These are phyloP conservation scores for Mechanitis mazaeus DNA, from an alignment of 2,888 invertebrate genomes.

Conservation along the genomic window DNA sequence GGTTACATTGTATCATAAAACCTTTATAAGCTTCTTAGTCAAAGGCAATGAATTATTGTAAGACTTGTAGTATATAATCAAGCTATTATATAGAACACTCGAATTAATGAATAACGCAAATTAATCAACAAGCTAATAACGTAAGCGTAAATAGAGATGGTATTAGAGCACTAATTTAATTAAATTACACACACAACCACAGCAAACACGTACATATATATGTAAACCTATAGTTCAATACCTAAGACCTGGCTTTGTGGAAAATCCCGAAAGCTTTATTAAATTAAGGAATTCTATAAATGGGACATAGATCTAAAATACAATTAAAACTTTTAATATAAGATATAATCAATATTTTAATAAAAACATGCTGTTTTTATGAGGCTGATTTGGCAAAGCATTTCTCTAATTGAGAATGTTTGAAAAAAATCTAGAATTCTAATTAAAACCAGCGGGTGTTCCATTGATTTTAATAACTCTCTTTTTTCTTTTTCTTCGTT, in stretches of 20 bases:
- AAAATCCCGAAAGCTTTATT: slow-evolving; percentile 17
- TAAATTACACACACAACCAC: slow-evolving; percentile 33
- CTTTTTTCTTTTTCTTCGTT: too few relatives aligned
- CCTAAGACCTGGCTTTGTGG: slow-evolving; percentile 23
- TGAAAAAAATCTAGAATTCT: too few relatives aligned
- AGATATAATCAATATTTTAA: not conserved
- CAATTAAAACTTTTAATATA: not conserved
- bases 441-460: too few relatives aligned
- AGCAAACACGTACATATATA: slow-evolving; percentile 14
- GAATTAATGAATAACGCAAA: slow-evolving; percentile 32
- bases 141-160: slow-evolving; percentile 52
- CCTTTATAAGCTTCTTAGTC: too few relatives aligned
- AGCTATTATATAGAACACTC: slow-evolving; percentile 3
- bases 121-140: slow-evolving; percentile 51
- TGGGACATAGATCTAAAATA: not conserved
- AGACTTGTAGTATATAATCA: too few relatives aligned
- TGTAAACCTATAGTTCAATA: slow-evolving; percentile 13
- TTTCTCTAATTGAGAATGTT: too few relatives aligned
- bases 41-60: too few relatives aligned
- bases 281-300: slow-evolving; percentile 19
- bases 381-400: too few relatives aligned
- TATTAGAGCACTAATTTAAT: slow-evolving; percentile 58
- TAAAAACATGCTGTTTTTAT: too few relatives aligned
- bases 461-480: too few relatives aligned
- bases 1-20: too few relatives aligned